phyloP scores from a whole-genome alignment of 2,113 vertebrate species.

The Ibidorhyncha struthersii region DNA sequence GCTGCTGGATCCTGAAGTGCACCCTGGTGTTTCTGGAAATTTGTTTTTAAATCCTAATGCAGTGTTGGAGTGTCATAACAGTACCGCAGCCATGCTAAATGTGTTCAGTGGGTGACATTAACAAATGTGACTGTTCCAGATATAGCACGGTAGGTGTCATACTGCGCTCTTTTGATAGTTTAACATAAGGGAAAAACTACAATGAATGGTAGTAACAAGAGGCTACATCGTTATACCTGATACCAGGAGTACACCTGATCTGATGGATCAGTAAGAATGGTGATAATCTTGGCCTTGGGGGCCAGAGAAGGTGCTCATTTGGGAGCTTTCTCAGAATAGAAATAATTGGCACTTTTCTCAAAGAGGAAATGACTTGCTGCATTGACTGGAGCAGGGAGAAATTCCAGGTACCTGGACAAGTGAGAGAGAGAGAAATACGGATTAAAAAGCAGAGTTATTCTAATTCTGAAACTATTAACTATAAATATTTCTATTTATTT shows the following conservation, averaged over 20 bases:
- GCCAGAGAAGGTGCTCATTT: conserved; percentile 77
- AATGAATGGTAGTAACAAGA: background rate
- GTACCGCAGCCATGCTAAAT: background rate
- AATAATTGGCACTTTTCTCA: conserved; percentile 88
- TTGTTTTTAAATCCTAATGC: background rate
- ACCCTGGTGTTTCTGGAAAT: conserved; percentile 68
- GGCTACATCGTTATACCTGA: conserved; percentile 72
- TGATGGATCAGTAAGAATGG: conserved; percentile 83
- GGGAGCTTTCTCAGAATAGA: conserved; percentile 83
- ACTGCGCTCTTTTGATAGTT: background rate
- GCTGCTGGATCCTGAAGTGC: conserved; percentile 74
- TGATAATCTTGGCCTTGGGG: conserved; percentile 85
- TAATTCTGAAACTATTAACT: background rate
- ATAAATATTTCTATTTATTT: background rate
- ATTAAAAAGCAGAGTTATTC: background rate
- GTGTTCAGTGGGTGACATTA: background rate
- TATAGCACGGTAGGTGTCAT: background rate
- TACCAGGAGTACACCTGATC: conserved; percentile 83
- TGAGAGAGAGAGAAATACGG: background rate
- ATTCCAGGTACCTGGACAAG: conserved; percentile 81
- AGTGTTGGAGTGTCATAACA: accelerated
- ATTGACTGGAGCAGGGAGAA: conserved; percentile 80
- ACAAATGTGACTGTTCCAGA: background rate
- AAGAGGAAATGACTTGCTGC: conserved; percentile 80
- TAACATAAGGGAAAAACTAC: background rate